Base-by-base conservation (phyloP, 35 echinoderm and acorn worm genomes). In the Patiria miniata region DNA sequence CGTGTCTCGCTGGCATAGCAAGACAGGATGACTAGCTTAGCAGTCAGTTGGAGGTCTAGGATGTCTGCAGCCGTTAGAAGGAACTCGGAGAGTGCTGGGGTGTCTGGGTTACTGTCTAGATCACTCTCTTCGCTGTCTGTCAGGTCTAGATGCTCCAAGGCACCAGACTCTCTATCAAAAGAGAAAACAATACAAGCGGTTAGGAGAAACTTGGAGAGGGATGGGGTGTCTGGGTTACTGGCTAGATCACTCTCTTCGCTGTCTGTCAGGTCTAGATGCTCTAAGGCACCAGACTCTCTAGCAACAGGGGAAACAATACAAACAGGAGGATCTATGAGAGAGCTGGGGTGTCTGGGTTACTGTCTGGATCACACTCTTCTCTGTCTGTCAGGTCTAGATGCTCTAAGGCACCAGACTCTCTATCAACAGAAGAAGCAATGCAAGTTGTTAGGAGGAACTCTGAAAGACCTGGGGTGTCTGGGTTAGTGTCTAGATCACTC, bases 61-160 rank as follows among this genome's bases (percentile, higher is more conserved):
- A 99, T 92, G 51, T 99, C 96, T 18, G 96, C 96, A 39, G 96
- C 96, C 23, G 96, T 95, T 6, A 99, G 82, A 29, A 99, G 83
- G 85, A 99, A 99, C 37, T 99, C 89, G 39, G 89, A 86, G 14
- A 99, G 78, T 1, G 96, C 84, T 2, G 96, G 96, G 33, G 91
- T 78, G 89, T 99, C 93, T 0, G 84, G 61, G 28, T 73, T 58
- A 21, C 60, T 88, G 57, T 99, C 96, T 12, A 83, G 39, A 61
- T 94, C 86, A 77, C 85, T 91, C 29, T 99, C 93, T 85, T 98
- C 95, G 86, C 89, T 92, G 55, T 99, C 92, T 36, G 92, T 99
- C 47, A 99, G 78, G 83, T 99, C 96, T 30, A 95, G 78, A 51
- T 90, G 83, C 82, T 99, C 96, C 15, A 90, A 54, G 76, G 81